Base-by-base conservation (phyloP, 2,113 vertebrate species). In the Atherinomorus stipes region DNA sequence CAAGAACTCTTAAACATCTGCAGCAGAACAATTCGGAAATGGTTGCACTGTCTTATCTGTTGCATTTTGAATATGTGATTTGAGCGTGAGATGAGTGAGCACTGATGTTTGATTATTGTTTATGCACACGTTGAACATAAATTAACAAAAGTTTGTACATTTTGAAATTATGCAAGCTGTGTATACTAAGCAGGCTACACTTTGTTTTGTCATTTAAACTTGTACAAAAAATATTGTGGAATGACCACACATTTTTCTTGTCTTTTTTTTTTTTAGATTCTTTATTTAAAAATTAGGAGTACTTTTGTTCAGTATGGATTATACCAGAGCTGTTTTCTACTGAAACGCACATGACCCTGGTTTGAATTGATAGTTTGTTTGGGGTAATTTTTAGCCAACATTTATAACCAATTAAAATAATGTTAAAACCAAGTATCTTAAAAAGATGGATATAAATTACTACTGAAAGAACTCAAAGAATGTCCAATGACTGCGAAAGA, bases 391-490 rank as follows among this genome's bases (percentile, higher is more conserved):
- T 76, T 31, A 81, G 40, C 31, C 40, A 60, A 64, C 66, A 11
- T 64, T 44, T 23, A 31, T 25, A 64, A 45, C 45, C 42, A 44
- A 49, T 59, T 0, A 47, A 45, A 71, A 1, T 3, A 18, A 34
- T 37, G 5, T 25, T 3, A 40, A 58, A 54, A 16, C 49, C 19
- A 56, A 38, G 18, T 58, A n/a, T 61, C 18, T 40, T 9, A 42
- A 42, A 38, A 38, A 42, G 40, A 42, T 31, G 28, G 28, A 31
- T 31, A 34, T n/a, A 40, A 52, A 63, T 38, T 52, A 42, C 71
- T 82, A 71, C 85, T 87, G 69, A 74, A 64, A 40, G 18, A 42
- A 16, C 8, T 21, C 11, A 31, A 64, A 23, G 26, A 56, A 18
- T 54, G 31, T 45, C 42, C n/a, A 37, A 44, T 28, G 13, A 34